Base-by-base conservation (phyloP, 2,888 invertebrate species). In the Hydraecia micacea region DNA sequence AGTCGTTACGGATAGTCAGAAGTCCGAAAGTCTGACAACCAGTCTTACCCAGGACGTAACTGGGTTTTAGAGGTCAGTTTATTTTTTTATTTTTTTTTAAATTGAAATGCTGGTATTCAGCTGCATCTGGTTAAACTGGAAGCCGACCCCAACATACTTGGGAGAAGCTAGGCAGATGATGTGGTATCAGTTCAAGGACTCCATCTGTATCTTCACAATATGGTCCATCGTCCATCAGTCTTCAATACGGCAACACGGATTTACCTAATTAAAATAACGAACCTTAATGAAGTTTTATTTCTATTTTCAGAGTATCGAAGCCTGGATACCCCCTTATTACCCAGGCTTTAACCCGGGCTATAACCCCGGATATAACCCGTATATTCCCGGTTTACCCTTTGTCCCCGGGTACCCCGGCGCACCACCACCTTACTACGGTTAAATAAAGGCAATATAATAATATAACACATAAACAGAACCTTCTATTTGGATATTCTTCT, bases 361-460 rank as follows among this genome's bases (percentile, higher is more conserved):
- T 46, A 58, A 28, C 0, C 55, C 77, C 1, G 67, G 46, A 1
- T 77, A n/a, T 36, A 70, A 72, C 21, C 71, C 83, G 0, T 83
- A 42, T 36, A 25, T 79, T 2, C 68, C 68, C 1, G 58, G 58
- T 6, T 9, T 75, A 15, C 74, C 83, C 0, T 74, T 55, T 62
- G 52, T 65, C 0, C 79, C 73, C 8, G 77, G 69, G 25, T 52
- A 18, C 11, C 52, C 36, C 4, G 73, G 73, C 73, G 55, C 70
- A 6, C 66, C 78, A n/a, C 42, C 71, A 65, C 58, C 75, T 58
- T 73, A 75, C 83, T 75, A 83, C 75, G 83, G 83, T 83, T 83
- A 83, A 83, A 83, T 83, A 75, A 79, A 83, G 80, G 79, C 83
- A 83, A 83, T 79, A 75, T 83, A 79, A 71, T 78, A 78, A 71